Evolutionary conservation across 2,113 vertebrate species (phyloP).

Genomic region (Nansenia antarctica): DNA sequence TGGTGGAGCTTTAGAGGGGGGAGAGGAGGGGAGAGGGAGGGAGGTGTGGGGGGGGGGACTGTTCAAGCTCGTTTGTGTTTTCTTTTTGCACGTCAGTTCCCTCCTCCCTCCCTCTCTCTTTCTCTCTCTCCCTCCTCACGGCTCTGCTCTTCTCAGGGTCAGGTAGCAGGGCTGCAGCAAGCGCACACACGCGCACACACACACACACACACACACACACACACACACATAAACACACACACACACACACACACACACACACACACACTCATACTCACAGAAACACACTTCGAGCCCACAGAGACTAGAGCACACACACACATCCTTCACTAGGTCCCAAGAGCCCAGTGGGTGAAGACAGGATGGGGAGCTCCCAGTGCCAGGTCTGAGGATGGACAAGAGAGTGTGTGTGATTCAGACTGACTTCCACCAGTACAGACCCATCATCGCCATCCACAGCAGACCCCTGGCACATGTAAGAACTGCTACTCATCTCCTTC

Average conservation of each 20-base stretch:
- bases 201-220: constrained; percentile 32
- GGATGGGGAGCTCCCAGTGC: constrained; percentile 58
- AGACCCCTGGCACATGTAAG: constrained; percentile 72
- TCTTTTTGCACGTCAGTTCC: constrained; percentile 51
- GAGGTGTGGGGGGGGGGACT: constrained; percentile 36
- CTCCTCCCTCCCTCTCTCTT: constrained; percentile 52
- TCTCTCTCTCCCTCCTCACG: constrained; percentile 42
- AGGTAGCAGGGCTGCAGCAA: constrained; percentile 65
- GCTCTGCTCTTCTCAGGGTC: constrained; percentile 61
- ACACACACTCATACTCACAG: constrained; percentile 23
- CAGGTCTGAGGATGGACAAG: constrained; percentile 77
- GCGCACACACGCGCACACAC: constrained; percentile 5
- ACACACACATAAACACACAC: no score
- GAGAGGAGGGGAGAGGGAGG: neutral
- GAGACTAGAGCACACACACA: constrained; percentile 21
- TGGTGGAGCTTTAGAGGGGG: constrained; percentile 32
- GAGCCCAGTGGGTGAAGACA: constrained; percentile 60
- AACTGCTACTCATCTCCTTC: constrained; percentile 4
- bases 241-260: no score
- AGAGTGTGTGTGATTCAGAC: constrained; percentile 83
- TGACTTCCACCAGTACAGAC: constrained; percentile 80
- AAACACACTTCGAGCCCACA: constrained; percentile 11
- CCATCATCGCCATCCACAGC: constrained; percentile 57
- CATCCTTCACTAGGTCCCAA: constrained; percentile 53
- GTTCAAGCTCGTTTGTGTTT: constrained; percentile 66